A percentile compares a stretch with the other conserved stretches of the same genome.
Conservation (phyloP, 2,888 invertebrate species). For the Perithous albicinctus region DNA sequence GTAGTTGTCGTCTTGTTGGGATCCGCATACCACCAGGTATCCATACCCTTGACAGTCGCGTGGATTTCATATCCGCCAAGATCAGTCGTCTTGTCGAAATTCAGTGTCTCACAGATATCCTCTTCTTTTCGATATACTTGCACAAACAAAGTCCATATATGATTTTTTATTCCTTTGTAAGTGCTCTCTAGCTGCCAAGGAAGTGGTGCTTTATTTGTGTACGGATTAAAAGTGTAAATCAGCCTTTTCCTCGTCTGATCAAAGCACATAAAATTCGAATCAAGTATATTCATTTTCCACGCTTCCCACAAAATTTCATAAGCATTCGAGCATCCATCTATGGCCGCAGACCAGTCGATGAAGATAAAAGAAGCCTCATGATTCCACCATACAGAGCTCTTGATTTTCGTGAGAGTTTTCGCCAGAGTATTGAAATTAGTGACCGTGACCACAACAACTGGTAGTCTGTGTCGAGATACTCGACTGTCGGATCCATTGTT, state of each 20-base stretch:
- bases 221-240: slow-evolving; percentile 68
- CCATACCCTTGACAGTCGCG: neutral
- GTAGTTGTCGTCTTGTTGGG: neutral
- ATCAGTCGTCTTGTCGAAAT: neutral
- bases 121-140: neutral
- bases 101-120: neutral
- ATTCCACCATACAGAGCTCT: slow-evolving; percentile 68
- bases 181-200: slow-evolving; percentile 52
- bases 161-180: neutral
- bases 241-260: slow-evolving; percentile 16
- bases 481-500: neutral
- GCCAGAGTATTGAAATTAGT: neutral
- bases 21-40: neutral
- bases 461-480: slow-evolving; percentile 1
- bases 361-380: slow-evolving; percentile 57
- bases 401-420: slow-evolving; percentile 16
- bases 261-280: slow-evolving; percentile 61
- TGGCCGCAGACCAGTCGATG: slow-evolving; percentile 33
- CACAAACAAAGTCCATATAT: neutral
- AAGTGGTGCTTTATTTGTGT: slow-evolving; percentile 36
- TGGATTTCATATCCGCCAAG: slow-evolving; percentile 11
- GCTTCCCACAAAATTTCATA: slow-evolving; percentile 41
- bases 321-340: slow-evolving; percentile 58
- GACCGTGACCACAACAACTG: slow-evolving; percentile 9
- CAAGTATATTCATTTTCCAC: slow-evolving; percentile 64